phyloP scores from a whole-genome alignment of 1,140 invertebrate genomes.

The Oncopodura yosiiana region DNA sequence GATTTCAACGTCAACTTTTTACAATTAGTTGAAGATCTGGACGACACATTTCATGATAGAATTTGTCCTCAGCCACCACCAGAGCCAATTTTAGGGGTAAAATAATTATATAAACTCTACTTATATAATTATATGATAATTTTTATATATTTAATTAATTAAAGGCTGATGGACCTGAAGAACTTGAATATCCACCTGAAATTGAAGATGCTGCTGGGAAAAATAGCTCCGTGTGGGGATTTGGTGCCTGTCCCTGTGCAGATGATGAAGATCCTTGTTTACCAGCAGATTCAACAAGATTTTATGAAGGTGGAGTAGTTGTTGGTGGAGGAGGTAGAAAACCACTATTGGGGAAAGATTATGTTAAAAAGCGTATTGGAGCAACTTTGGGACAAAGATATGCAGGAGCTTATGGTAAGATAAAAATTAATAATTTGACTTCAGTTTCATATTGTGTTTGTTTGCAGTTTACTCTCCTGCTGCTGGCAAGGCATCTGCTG shows the following conservation, averaged over 20 bases:
- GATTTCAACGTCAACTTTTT: conserved; percentile 34
- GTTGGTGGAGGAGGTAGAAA: conserved; percentile 21
- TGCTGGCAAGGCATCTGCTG: conserved; percentile 22
- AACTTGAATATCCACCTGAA: conserved; percentile 3
- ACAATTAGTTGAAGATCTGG: conserved; percentile 28
- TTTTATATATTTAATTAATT: neutral
- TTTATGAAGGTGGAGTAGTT: conserved; percentile 30
- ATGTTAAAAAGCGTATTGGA: conserved; percentile 13
- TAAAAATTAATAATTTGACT: no score
- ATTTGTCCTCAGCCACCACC: conserved; percentile 26
- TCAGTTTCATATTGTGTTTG: no score
- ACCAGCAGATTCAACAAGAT: conserved; percentile 22
- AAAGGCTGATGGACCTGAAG: conserved; percentile 30
- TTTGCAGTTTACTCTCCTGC: conserved; percentile 12
- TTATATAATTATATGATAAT: neutral
- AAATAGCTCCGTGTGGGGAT: conserved; percentile 26
- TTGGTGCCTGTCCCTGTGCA: conserved; percentile 28
- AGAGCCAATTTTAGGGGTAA: conserved; percentile 25
- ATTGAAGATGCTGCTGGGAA: conserved; percentile 16
- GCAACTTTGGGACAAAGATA: neutral
- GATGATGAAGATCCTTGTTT: conserved; percentile 29
- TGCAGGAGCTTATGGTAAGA: neutral
- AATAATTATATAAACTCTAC: neutral
- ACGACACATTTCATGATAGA: conserved; percentile 20
- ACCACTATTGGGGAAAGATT: conserved; percentile 27